Evolutionary conservation across 2,113 vertebrate genomes (phyloP), one percentile per base, ranked within the genome.

Genomic region (Ceyx cyanopectus): DNA sequence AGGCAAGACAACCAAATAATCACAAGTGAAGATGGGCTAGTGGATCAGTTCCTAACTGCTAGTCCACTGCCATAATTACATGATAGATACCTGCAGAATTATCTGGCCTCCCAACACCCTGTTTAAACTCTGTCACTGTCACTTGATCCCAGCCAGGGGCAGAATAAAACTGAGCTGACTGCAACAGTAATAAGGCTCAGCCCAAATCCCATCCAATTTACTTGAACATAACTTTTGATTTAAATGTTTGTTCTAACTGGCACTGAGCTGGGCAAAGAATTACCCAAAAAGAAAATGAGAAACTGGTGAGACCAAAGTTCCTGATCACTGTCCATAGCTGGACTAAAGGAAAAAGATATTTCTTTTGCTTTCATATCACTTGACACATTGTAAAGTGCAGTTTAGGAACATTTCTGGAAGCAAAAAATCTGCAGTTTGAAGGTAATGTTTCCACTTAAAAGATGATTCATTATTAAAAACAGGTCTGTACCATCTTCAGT

Each of bases 391-490:
- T 90, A 88, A 97, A 97, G 85, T 97, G 89, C 90, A 81, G 50
- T 54, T 81, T 82, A 74, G 34, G 32, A 92, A 95, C 74, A 84
- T 53, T 92, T 66, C 80, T 56, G 60, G 88, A 96, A 96, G 53
- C 67, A 96, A 89, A 89, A 93, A 94, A 53, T 67, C 61, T 77
- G 54, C 62, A 37, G 62, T 94, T 82, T 60, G 43, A 95, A 89
- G 48, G 34, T 90, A 78, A 95, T 66, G 85, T 74, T 54, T 62
- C 69, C 45, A 93, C 63, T 92, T 82, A 87, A 96, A 96, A 96
- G 68, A 70, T 74, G 87, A 92, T 63, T 21, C 12, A 78, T 93
- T 91, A 95, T 95, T 97, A 97, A 97, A 98, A 96, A 76, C 70
- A 92, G 30, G 80, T 93, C 79, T 95, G 85, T 89, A 91, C 87